Evolutionary conservation across 1,140 invertebrate genomes (phyloP), one percentile per base, ranked within the genome.

Genomic region (Drosophila auraria): DNA sequence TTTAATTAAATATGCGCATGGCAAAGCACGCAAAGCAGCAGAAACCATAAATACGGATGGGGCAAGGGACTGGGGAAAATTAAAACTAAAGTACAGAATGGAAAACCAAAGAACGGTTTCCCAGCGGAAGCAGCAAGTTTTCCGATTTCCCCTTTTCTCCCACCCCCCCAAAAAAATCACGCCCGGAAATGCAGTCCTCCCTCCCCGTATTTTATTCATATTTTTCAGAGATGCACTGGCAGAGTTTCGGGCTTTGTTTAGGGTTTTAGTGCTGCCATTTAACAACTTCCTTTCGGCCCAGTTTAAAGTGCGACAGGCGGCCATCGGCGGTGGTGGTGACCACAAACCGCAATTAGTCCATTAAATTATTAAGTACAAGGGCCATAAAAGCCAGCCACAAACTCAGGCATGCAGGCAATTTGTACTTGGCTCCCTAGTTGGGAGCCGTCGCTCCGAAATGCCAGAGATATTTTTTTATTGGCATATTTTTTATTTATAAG

Each of bases 1-100:
- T 45, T 80, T 61, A 75, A 87, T 87, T 89, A 87, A 81, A 75
- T 89, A 87, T 89, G 84, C 86, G 81, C 86, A 84, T 75, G 74
- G 64, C 77, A 80, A 80, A 53, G 66, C 83, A 80, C 45, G 51
- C 30, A 44, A 49, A 42, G 53, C 53, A 68, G 59, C 62, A 66
- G 56, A 45, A 57, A 66, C 36, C 57, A 82, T 60, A 71, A 74
- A 47, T 47, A 54, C 25, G 40, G 44, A 1, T 42, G 51, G 62
- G 58, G 9, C 20, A 61, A 65, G 42, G 42, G 59, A 57, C 78
- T 89, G 78, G 45, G 51, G 58, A 71, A 80, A 80, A 87, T 84
- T 82, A 63, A 90, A 90, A 82, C 70, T 84, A 90, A 76, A 90
- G 73, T 90, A 81, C 27, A 49, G 45, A 54, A 58, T 51, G 61